These are phyloP conservation scores for Salvelinus sp. DNA, from an alignment of 2,113 vertebrate genomes.

Conservation along the genomic window DNA sequence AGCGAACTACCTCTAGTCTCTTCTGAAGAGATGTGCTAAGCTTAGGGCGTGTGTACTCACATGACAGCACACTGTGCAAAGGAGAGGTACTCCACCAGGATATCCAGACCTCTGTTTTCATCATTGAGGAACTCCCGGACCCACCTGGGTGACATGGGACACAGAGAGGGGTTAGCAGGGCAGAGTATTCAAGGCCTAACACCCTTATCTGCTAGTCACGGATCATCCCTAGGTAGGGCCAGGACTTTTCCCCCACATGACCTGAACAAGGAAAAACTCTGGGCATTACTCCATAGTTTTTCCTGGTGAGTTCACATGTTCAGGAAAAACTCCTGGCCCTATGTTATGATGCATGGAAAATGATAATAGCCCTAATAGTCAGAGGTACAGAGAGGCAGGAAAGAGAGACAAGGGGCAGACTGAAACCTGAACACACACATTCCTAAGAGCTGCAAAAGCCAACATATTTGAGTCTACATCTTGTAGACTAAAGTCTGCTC, in stretches of 20 bases:
- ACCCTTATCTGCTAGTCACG: conserved; percentile 24
- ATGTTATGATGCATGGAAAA: too few relatives aligned
- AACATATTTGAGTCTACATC: conserved; percentile 2
- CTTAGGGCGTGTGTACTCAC: conserved; percentile 76
- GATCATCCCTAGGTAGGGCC: not conserved
- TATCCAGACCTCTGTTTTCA: conserved; percentile 93
- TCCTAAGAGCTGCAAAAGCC: not conserved
- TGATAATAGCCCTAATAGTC: too few relatives aligned
- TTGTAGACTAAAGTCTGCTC: conserved; percentile 16
- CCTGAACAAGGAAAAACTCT: too few relatives aligned
- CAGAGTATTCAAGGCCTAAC: conserved; percentile 41
- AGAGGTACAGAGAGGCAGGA: conserved; percentile 20
- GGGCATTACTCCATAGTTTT: too few relatives aligned
- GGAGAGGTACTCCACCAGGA: conserved; percentile 94
- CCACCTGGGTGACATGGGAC: conserved; percentile 79
- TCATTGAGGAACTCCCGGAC: conserved; percentile 96
- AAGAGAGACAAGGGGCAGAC: not conserved
- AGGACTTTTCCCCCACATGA: not conserved
- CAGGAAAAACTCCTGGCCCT: too few relatives aligned
- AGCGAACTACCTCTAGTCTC: not conserved
- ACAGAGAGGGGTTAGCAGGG: conserved; percentile 21
- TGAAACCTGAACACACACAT: not conserved
- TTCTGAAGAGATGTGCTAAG: not conserved
- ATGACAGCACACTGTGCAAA: conserved; percentile 94
- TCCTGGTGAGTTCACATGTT: too few relatives aligned